Conservation (phyloP, 2,113 vertebrate genomes). For the Sturnus vulgaris region DNA sequence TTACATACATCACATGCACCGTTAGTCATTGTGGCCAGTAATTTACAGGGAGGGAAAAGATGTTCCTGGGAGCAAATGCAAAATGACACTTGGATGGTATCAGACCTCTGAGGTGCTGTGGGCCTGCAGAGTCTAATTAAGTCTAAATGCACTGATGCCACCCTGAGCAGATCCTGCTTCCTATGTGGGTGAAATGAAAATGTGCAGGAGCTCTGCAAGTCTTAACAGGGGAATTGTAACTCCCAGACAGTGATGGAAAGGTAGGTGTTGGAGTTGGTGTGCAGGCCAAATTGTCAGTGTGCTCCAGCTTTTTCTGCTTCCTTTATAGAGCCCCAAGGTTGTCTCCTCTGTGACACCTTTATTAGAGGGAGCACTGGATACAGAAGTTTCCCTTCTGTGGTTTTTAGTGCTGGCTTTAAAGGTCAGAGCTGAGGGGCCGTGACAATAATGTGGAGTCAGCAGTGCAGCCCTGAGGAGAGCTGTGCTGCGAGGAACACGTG, state of each 20-base stretch:
- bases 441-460: background rate
- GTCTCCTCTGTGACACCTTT: background rate
- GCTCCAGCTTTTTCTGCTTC: background rate
- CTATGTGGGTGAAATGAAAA: background rate
- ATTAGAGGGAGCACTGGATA: background rate
- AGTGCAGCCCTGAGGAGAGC: background rate
- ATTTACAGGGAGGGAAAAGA: conserved; percentile 13
- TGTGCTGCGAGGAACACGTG: background rate
- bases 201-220: background rate
- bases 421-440: background rate
- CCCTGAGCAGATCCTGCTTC: background rate
- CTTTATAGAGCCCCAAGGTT: background rate
- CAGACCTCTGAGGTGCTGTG: background rate
- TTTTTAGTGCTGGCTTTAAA: background rate
- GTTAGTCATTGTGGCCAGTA: conserved; percentile 28
- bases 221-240: background rate
- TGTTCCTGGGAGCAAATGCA: background rate
- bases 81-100: background rate
- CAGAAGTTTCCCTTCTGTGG: background rate
- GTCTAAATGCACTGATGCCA: background rate
- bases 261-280: background rate
- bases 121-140: background rate
- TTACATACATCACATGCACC: conserved; percentile 10
- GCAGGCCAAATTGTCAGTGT: background rate
- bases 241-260: background rate